These are phyloP conservation scores for Caenorhabditis virilis DNA, from an alignment of 2,888 invertebrate genomes.

Conservation along the genomic window DNA sequence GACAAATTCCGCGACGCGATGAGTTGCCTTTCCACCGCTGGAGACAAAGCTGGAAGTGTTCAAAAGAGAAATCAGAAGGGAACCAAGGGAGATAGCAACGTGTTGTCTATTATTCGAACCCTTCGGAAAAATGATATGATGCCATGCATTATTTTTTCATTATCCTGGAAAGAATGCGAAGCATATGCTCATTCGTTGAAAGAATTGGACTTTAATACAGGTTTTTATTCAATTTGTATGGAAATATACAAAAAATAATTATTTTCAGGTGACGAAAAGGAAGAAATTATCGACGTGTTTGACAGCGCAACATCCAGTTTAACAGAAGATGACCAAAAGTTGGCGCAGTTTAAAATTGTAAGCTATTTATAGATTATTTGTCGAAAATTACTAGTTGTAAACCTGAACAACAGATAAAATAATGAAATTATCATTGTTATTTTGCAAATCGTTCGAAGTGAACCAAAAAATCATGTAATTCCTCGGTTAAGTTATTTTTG, in stretches of 20 bases:
- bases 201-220: slow-evolving; percentile 91
- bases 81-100: slow-evolving; percentile 75
- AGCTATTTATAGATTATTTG: slow-evolving; percentile 2
- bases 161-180: slow-evolving; percentile 98
- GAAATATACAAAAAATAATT: neutral
- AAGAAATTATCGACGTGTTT: slow-evolving; percentile 92
- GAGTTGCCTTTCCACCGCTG: slow-evolving; percentile 78
- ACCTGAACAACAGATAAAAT: too few species aligned
- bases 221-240: slow-evolving; percentile 69
- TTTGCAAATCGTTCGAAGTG: too few species aligned
- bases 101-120: slow-evolving; percentile 97
- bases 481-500: too few species aligned
- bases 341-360: slow-evolving; percentile 79
- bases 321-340: slow-evolving; percentile 86
- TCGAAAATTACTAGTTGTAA: too few species aligned
- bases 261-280: slow-evolving; percentile 82
- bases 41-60: slow-evolving; percentile 80
- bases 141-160: slow-evolving; percentile 97
- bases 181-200: slow-evolving; percentile 94
- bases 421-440: too few species aligned
- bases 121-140: slow-evolving; percentile 97
- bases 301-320: slow-evolving; percentile 95
- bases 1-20: slow-evolving; percentile 98
- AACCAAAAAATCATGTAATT: too few species aligned
- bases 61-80: slow-evolving; percentile 74